Percentiles rank a stretch among this genome's conserved stretches.
phyloP scores from a whole-genome alignment of 2,113 vertebrate genomes.

The Patagioenas fasciata region DNA sequence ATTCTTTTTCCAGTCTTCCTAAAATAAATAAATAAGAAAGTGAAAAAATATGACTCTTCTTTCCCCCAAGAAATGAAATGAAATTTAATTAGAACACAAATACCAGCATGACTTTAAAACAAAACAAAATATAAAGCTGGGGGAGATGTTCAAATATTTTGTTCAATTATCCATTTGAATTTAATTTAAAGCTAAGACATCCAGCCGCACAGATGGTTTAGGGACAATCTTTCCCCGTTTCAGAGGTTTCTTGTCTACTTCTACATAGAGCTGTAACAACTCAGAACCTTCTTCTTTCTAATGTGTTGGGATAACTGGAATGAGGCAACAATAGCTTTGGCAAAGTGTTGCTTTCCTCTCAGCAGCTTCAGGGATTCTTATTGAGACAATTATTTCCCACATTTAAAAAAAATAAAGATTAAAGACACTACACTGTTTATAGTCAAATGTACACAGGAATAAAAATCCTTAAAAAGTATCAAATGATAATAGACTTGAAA shows the following conservation, averaged over 20 bases:
- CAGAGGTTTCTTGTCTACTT: not conserved
- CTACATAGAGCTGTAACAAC: not conserved
- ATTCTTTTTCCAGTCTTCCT: conserved; percentile 76
- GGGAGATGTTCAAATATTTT: not conserved
- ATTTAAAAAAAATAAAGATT: not conserved
- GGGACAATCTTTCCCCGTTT: not conserved
- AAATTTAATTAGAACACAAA: not conserved
- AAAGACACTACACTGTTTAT: not conserved
- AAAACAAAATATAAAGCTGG: not conserved
- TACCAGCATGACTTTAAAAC: not conserved
- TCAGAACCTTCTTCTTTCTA: not conserved
- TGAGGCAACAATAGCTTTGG: not conserved
- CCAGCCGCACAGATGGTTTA: not conserved
- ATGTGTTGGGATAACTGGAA: not conserved
- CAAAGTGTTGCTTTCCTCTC: not conserved
- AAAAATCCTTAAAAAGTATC: not conserved
- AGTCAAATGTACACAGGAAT: not conserved
- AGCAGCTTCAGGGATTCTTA: not conserved
- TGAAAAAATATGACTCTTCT: not conserved
- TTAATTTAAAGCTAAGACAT: not conserved
- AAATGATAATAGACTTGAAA: not conserved
- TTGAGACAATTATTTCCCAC: not conserved
- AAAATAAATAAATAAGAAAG: conserved; percentile 29
- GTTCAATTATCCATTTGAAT: not conserved
- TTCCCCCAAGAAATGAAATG: not conserved